phyloP scores from a whole-genome alignment of 2,797 vertebrate species.

The Propithecus perrieri region DNA sequence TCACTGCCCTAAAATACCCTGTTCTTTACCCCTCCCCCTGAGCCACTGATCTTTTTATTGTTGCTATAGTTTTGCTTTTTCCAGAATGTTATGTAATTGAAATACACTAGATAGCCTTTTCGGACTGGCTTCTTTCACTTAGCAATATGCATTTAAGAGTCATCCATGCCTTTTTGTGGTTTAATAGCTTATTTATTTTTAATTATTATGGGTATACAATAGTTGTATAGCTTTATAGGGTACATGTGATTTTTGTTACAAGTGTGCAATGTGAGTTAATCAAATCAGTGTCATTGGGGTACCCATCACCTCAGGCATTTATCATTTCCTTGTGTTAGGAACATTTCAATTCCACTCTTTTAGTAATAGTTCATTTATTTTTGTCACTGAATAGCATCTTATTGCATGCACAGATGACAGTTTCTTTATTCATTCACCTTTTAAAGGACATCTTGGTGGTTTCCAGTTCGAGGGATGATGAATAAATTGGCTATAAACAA shows the following conservation, averaged over 20 bases:
- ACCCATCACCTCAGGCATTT: neutral
- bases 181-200: neutral
- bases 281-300: neutral
- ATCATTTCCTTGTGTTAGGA: neutral
- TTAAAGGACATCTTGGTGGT: neutral
- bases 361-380: neutral
- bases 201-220: neutral
- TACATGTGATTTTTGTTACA: neutral
- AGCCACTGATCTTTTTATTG: neutral
- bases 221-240: no score
- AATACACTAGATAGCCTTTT: neutral
- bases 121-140: neutral
- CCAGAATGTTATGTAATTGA: neutral
- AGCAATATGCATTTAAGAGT: neutral
- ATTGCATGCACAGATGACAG: neutral
- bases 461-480: neutral
- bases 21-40: neutral
- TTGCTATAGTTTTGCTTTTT: neutral
- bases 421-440: neutral
- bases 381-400: neutral
- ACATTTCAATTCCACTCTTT: neutral
- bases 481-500: neutral
- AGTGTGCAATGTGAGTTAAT: neutral
- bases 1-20: neutral
- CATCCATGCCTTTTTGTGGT: neutral